Evolutionary conservation across 2,797 vertebrate species (phyloP), one percentile per base, ranked within the genome.

Genomic region (Rhynchonycteris naso): DNA sequence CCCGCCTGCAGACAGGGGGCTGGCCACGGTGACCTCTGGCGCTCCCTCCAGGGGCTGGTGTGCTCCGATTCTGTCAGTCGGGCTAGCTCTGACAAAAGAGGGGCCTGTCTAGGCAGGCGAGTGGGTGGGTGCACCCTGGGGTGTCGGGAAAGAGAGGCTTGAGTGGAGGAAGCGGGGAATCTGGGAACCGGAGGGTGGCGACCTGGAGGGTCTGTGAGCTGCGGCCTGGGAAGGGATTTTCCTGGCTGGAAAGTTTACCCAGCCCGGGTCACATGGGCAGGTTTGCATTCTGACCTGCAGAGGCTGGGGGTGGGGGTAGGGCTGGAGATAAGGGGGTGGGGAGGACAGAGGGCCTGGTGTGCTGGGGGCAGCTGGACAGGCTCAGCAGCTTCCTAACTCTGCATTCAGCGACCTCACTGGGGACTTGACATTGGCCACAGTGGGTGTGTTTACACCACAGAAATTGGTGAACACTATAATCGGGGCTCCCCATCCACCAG

Each of bases 1-100:
- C 82, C 92, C 85, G 97, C 90, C 95, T 82, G 35, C 76, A 97
- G 96, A 96, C 87, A 92, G 95, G 86, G 94, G 88, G 38, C 65
- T 4, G 52, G 72, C 90, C 74, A 1, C 0, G 0, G 8, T 93
- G 95, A 96, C 96, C 96, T 92, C 59, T 10, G 72, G 38, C 79
- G 81, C 81, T 56, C 38, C 66, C 95, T 63, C 66, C 54, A 75
- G 82, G 95, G 93, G 52, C 7, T 59, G 18, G 54, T 52, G 63
- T 94, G 86, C 85, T 93, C 90, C 1, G 86, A 95, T 96, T 97
- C 96, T 93, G 96, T 95, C 94, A 86, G 33, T 4, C 0, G 0
- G n/a, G 22, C 47, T 35, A 68, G 33, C 52, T 80, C 84, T 11
- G 6, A n/a, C 92, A 50, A 18, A 19, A 15, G 30, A 52, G 58